Conservation (phyloP, 2,113 vertebrate genomes). For the Trachemys scripta region DNA sequence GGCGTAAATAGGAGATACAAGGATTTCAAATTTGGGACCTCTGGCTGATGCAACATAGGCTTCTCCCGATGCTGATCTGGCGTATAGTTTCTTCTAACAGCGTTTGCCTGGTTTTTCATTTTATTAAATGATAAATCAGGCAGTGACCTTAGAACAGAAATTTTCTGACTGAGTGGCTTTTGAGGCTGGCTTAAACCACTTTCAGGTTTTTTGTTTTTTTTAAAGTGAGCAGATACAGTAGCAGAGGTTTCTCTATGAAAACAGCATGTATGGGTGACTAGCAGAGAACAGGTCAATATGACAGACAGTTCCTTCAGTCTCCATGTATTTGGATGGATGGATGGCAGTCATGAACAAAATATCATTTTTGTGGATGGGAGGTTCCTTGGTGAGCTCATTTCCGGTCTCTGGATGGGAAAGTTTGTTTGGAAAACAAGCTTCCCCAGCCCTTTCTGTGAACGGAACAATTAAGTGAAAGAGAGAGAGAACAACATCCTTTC, state of each 20-base stretch:
- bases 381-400: neutral
- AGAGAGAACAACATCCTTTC: neutral
- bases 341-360: neutral
- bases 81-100: neutral
- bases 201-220: rapidly evolving
- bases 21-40: neutral
- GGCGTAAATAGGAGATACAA: neutral
- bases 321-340: neutral
- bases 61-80: neutral
- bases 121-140: neutral
- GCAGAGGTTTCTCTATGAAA: neutral
- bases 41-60: neutral
- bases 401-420: neutral
- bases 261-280: neutral
- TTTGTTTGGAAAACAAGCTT: neutral
- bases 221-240: neutral
- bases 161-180: neutral
- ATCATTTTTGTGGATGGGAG: neutral
- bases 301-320: neutral
- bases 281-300: neutral
- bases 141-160: neutral
- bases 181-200: neutral
- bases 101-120: neutral
- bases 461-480: neutral
- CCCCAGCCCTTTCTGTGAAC: neutral